These are phyloP conservation scores for Pogonophryne albipinna DNA, from an alignment of 2,797 vertebrate species.

Conservation along the genomic window DNA sequence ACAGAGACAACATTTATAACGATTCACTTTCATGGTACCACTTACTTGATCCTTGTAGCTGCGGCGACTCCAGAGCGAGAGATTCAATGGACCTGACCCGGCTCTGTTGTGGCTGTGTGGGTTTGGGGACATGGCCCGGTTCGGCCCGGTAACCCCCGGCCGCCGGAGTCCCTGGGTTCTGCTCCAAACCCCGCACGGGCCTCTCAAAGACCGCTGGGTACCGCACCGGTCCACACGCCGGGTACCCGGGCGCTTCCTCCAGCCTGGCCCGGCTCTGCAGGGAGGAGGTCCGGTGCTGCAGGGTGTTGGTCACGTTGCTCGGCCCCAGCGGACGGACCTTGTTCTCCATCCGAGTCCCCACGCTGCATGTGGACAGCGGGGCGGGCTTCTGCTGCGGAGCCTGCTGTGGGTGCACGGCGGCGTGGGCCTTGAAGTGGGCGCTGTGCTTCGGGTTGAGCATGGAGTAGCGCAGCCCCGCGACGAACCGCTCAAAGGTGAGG, in stretches of 20 bases:
- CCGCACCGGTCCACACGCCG: conserved; percentile 55
- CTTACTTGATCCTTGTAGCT: conserved; percentile 70
- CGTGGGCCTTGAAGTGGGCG: conserved; percentile 61
- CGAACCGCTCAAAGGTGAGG: conserved; percentile 95
- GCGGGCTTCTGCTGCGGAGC: conserved; percentile 61
- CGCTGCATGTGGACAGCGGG: conserved; percentile 58
- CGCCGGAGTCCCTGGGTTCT: conserved; percentile 55
- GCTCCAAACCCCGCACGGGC: conserved; percentile 76
- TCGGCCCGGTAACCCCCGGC: conserved; percentile 65
- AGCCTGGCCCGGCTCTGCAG: conserved; percentile 68
- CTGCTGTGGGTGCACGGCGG: conserved; percentile 61
- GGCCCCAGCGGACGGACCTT: conserved; percentile 86
- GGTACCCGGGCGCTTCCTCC: conserved; percentile 64
- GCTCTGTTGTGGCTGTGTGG: conserved; percentile 69
- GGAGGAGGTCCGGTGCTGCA: conserved; percentile 68
- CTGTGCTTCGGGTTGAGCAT: conserved; percentile 87
- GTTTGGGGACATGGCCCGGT: conserved; percentile 49
- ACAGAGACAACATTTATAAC: not conserved
- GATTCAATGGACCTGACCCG: conserved; percentile 80
- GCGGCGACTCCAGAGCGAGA: conserved; percentile 79
- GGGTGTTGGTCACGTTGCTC: conserved; percentile 82
- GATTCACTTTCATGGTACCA: not conserved
- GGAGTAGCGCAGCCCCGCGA: conserved; percentile 90
- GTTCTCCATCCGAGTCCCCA: conserved; percentile 66
- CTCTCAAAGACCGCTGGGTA: conserved; percentile 74